Conservation (phyloP, 2,797 vertebrate species). For the Sandelia bainsii region DNA sequence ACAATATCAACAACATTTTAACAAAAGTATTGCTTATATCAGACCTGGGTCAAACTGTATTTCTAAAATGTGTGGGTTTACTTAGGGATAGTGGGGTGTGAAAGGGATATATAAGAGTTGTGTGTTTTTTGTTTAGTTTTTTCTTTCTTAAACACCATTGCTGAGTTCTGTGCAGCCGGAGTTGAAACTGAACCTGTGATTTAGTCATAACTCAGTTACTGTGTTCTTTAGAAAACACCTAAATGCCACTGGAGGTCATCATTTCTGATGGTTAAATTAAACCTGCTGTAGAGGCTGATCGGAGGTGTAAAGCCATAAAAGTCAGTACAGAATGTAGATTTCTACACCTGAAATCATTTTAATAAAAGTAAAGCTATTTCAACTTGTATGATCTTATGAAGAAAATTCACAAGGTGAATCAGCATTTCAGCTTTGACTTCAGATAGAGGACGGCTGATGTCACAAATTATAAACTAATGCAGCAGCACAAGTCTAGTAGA, state of each 20-base stretch:
- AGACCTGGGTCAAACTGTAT: slow-evolving; percentile 69
- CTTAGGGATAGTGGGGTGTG: slow-evolving; percentile 1
- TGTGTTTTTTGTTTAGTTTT: slow-evolving; percentile 42
- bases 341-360: not conserved
- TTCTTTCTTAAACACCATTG: slow-evolving; percentile 13
- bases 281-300: not conserved
- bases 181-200: slow-evolving; percentile 3
- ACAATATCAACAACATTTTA: slow-evolving; percentile 79
- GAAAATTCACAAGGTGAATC: not conserved
- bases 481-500: not conserved
- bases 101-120: slow-evolving; percentile 20
- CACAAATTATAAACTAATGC: not conserved
- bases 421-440: not conserved
- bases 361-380: not conserved
- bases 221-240: not conserved
- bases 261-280: not conserved
- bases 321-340: not conserved
- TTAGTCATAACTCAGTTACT: slow-evolving; percentile 2
- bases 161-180: slow-evolving; percentile 12
- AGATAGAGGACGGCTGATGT: not conserved
- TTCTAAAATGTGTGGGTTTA: slow-evolving; percentile 25
- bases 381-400: not conserved
- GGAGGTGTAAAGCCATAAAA: not conserved
- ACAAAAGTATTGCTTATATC: slow-evolving; percentile 60
- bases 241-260: not conserved